Evolutionary conservation across 1,140 invertebrate genomes (phyloP).

Genomic region (Papilio xuthus): DNA sequence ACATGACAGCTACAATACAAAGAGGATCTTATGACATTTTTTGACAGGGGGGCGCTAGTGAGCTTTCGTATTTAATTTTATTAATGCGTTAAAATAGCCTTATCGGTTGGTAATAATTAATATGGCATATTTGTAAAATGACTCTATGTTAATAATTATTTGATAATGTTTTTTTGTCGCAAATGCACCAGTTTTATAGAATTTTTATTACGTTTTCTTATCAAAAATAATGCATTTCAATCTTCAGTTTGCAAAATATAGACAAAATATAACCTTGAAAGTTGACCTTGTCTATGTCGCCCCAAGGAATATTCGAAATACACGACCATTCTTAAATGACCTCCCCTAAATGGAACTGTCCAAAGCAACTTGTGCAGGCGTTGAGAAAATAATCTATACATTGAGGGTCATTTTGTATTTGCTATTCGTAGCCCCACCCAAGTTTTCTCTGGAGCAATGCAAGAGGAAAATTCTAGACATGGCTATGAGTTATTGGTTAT

Average conservation of each 20-base stretch:
- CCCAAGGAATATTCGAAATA: slow-evolving; percentile 34
- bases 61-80: no score
- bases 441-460: slow-evolving; percentile 15
- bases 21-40: no score
- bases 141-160: no score
- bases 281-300: slow-evolving; percentile 44
- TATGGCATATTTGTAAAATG: no score
- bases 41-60: no score
- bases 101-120: no score
- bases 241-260: background rate
- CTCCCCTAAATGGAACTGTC: slow-evolving; percentile 18
- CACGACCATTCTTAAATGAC: slow-evolving; percentile 27
- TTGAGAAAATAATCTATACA: slow-evolving; percentile 21
- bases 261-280: slow-evolving; percentile 51
- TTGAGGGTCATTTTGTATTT: slow-evolving; percentile 10
- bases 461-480: background rate
- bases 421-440: slow-evolving; percentile 7
- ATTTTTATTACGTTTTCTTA: no score
- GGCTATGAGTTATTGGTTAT: background rate
- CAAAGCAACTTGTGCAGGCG: background rate
- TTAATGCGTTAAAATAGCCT: no score
- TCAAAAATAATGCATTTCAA: background rate
- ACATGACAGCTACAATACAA: no score
- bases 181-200: no score
- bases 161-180: no score